phyloP scores from a whole-genome alignment of 1,140 invertebrate genomes.

The Ceratosolen fusciceps region DNA sequence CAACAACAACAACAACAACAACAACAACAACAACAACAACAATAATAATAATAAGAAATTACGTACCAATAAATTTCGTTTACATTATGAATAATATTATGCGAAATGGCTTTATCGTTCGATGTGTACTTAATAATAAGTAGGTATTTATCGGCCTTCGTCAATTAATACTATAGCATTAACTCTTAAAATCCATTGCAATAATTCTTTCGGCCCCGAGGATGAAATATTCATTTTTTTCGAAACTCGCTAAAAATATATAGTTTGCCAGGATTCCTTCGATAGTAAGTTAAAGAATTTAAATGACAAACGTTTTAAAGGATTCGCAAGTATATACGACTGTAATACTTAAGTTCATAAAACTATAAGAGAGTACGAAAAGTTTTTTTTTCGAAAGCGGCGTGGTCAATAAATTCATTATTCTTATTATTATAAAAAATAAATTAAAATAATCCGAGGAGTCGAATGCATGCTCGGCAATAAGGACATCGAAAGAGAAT shows the following conservation, averaged over 20 bases:
- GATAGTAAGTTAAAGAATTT: not conserved
- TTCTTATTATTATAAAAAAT: conserved; percentile 4
- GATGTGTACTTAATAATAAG: not conserved
- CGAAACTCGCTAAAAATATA: not conserved
- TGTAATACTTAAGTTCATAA: not conserved
- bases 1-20: too few species aligned
- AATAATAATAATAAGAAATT: too few species aligned
- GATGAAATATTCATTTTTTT: not conserved
- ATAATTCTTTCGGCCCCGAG: not conserved
- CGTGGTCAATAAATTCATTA: not conserved
- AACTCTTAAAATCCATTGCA: not conserved
- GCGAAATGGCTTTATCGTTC: not conserved
- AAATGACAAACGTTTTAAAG: conserved; percentile 2
- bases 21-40: too few species aligned
- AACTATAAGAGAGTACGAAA: not conserved
- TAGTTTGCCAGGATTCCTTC: not conserved
- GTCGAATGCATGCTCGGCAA: not conserved
- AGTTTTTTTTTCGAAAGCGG: not conserved
- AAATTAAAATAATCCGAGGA: not conserved
- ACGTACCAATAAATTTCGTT: not conserved
- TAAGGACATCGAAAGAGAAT: not conserved
- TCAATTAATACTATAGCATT: conserved; percentile 1
- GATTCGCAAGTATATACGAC: not conserved
- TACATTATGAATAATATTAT: not conserved
- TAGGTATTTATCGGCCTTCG: not conserved